These are phyloP conservation scores for Henicopernis longicauda DNA, from an alignment of 2,113 vertebrate genomes.

Conservation along the genomic window DNA sequence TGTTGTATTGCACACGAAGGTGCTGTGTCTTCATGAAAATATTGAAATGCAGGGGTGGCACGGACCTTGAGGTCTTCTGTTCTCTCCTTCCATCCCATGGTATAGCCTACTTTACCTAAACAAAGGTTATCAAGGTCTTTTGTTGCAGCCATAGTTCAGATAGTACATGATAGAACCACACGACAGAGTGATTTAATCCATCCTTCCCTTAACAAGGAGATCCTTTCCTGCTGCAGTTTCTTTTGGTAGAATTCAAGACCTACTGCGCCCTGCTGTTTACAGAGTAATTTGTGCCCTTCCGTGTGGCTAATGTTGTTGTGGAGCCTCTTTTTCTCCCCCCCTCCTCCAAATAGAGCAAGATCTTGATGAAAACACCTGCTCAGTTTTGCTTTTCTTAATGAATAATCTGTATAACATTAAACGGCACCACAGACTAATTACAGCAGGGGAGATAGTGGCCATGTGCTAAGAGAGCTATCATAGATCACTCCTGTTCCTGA, in stretches of 20 bases:
- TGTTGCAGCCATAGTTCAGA: not conserved
- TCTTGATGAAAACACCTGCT: slow-evolving; percentile 71
- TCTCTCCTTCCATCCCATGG: not conserved
- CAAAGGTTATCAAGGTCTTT: not conserved
- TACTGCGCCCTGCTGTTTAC: slow-evolving; percentile 31
- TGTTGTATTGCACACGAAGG: not conserved
- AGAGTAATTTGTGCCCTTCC: slow-evolving; percentile 44
- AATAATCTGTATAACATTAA: slow-evolving; percentile 69
- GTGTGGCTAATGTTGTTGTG: slow-evolving; percentile 31
- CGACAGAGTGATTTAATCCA: not conserved
- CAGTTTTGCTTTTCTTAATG: slow-evolving; percentile 65
- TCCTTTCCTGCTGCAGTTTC: not conserved
- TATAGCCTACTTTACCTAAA: not conserved
- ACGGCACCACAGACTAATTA: slow-evolving; percentile 58
- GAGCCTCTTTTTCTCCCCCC: not conserved
- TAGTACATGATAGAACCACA: not conserved
- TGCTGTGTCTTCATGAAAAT: not conserved
- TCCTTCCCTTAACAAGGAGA: not conserved
- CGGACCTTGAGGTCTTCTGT: not conserved
- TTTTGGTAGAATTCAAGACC: not conserved
- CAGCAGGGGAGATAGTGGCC: not conserved
- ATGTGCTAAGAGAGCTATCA: slow-evolving; percentile 37
- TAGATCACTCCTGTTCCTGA: slow-evolving; percentile 38
- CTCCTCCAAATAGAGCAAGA: not conserved
- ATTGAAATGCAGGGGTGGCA: not conserved